phyloP scores from a whole-genome alignment of 2,797 vertebrate species.

The Diplodus sargus region DNA sequence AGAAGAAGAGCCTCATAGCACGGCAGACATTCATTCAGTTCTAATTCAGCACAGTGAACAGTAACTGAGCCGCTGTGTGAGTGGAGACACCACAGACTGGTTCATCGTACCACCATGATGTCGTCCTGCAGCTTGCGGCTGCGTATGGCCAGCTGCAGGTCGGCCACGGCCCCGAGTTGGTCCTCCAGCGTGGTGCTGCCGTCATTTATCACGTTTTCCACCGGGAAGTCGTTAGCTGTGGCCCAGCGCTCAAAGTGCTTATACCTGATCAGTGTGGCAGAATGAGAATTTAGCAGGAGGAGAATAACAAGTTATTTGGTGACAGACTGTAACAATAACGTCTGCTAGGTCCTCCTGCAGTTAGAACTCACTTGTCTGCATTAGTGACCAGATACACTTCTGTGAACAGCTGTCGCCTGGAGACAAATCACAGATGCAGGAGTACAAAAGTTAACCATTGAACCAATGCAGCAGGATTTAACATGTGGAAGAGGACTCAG shows the following conservation, averaged over 20 bases:
- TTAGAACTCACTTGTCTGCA: slow-evolving; percentile 87
- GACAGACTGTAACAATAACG: too few species aligned
- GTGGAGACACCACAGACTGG: not conserved
- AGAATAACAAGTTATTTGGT: not conserved
- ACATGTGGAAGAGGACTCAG: not conserved
- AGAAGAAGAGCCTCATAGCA: not conserved
- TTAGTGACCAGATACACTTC: slow-evolving; percentile 90
- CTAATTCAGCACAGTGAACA: not conserved
- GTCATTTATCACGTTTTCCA: slow-evolving; percentile 88
- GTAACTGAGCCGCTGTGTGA: not conserved
- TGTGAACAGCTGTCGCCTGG: slow-evolving; percentile 88
- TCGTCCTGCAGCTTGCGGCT: slow-evolving; percentile 86
- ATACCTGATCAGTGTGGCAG: slow-evolving; percentile 72
- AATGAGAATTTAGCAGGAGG: not conserved
- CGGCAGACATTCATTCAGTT: not conserved
- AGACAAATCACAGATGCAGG: slow-evolving; percentile 9
- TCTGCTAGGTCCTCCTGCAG: accelerated
- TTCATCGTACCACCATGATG: slow-evolving; percentile 84
- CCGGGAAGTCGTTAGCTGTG: slow-evolving; percentile 88
- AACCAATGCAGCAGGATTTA: not conserved
- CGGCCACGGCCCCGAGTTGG: slow-evolving; percentile 85
- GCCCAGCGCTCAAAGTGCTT: slow-evolving; percentile 91
- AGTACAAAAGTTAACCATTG: not conserved
- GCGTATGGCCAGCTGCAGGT: slow-evolving; percentile 85
- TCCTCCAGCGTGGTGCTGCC: slow-evolving; percentile 86